phyloP scores from a whole-genome alignment of 2,113 vertebrate species.

The Pterocles orientalis region DNA sequence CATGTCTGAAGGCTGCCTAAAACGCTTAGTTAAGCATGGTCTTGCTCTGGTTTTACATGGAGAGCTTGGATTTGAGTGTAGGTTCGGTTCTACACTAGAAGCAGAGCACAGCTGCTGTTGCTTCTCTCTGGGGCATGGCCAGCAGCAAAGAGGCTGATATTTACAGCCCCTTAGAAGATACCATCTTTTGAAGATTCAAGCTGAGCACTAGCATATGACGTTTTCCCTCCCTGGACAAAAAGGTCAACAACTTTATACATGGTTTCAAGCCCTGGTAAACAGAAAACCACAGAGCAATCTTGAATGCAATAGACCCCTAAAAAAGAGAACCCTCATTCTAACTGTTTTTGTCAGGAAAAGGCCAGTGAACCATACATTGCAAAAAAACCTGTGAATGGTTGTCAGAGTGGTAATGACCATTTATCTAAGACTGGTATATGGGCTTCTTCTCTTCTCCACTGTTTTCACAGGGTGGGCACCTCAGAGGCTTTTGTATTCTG shows the following conservation, averaged over 20 bases:
- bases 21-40: not conserved
- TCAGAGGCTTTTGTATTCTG: not conserved
- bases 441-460: not conserved
- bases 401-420: not conserved
- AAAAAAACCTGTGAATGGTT: not conserved
- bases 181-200: not conserved
- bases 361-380: rapidly evolving
- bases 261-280: not conserved
- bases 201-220: not conserved
- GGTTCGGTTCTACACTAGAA: not conserved
- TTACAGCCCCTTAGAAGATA: not conserved
- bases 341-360: not conserved
- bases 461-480: not conserved
- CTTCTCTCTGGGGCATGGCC: not conserved
- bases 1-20: not conserved
- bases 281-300: not conserved
- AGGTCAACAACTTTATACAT: not conserved
- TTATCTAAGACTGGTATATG: not conserved
- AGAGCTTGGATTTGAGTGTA: not conserved
- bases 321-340: not conserved
- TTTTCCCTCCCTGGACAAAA: not conserved
- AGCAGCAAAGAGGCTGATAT: not conserved
- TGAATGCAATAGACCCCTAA: not conserved
- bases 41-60: not conserved
- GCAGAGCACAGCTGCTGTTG: not conserved